Percentiles rank a stretch among this genome's conserved stretches.
These are phyloP conservation scores for Nycticebus coucang DNA, from an alignment of 2,113 vertebrate species.

Conservation along the genomic window DNA sequence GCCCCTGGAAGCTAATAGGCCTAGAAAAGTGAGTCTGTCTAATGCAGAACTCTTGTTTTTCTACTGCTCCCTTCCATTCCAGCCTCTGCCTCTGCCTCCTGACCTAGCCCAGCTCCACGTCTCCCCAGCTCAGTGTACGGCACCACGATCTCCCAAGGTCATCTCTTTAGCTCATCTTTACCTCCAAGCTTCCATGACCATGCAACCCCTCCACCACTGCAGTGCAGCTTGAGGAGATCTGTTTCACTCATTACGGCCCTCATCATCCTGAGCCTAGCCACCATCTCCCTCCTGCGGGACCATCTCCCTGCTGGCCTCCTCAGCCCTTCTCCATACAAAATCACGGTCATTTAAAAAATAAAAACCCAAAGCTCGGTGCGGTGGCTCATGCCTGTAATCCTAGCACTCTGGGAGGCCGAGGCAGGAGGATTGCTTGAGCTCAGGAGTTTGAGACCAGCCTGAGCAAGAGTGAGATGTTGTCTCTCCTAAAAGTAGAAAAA, in stretches of 20 bases:
- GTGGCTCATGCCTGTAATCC: no score
- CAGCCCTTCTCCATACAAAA: not conserved
- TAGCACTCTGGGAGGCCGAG: no score
- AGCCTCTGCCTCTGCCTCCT: not conserved
- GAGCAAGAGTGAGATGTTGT: no score
- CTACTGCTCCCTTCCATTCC: not conserved
- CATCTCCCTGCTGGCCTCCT: no score
- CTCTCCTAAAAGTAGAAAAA: no score
- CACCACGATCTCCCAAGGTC: not conserved
- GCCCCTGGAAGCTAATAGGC: no score
- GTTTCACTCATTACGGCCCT: not conserved
- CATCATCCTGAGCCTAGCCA: accelerated
- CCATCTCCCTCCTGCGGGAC: accelerated
- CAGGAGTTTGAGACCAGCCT: no score
- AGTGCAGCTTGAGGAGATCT: not conserved
- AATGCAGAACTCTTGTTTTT: not conserved
- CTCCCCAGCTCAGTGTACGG: not conserved
- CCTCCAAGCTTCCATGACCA: not conserved
- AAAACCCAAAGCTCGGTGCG: no score
- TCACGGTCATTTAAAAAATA: not conserved
- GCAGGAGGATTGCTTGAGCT: no score
- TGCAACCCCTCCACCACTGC: not conserved
- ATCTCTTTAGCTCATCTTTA: not conserved
- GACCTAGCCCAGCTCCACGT: not conserved
- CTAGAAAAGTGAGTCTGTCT: accelerated